Percentiles rank a stretch among this genome's conserved stretches.
Evolutionary conservation across 2,113 vertebrate genomes (phyloP).

Genomic region (Pluvialis apricaria): DNA sequence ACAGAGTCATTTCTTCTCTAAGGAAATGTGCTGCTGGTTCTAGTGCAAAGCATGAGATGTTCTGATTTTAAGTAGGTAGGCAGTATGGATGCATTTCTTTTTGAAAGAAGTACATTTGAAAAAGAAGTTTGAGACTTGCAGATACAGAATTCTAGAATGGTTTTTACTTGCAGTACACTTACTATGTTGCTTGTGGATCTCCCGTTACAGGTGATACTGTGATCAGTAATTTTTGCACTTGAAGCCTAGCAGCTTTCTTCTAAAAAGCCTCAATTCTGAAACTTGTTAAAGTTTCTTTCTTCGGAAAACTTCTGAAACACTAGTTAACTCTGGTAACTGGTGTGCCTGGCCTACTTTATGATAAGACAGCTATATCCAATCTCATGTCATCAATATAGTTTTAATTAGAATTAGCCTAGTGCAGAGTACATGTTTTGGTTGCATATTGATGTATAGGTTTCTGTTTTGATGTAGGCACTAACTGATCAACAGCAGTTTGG

Average conservation of each 20-base stretch:
- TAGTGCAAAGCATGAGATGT: not conserved
- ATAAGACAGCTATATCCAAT: not conserved
- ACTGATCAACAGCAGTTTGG: constrained; percentile 99
- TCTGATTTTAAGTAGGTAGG: not conserved
- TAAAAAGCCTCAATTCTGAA: not conserved
- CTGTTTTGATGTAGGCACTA: constrained; percentile 81
- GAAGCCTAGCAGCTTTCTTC: not conserved
- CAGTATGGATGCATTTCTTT: not conserved
- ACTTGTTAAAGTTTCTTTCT: no score
- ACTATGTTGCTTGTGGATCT: not conserved
- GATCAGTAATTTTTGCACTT: not conserved
- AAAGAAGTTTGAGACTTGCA: not conserved
- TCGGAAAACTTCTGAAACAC: no score
- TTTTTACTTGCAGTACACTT: not conserved
- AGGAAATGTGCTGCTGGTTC: not conserved
- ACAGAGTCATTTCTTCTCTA: not conserved
- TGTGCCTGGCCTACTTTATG: not conserved
- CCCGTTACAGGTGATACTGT: not conserved
- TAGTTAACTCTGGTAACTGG: not conserved
- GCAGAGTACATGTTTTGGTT: not conserved
- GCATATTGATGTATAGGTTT: not conserved
- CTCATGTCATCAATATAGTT: not conserved
- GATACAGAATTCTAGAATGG: not conserved
- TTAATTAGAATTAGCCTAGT: not conserved
- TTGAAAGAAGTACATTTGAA: not conserved